Evolutionary conservation across 2,797 vertebrate species (phyloP).

Genomic region (Erethizon dorsatum): DNA sequence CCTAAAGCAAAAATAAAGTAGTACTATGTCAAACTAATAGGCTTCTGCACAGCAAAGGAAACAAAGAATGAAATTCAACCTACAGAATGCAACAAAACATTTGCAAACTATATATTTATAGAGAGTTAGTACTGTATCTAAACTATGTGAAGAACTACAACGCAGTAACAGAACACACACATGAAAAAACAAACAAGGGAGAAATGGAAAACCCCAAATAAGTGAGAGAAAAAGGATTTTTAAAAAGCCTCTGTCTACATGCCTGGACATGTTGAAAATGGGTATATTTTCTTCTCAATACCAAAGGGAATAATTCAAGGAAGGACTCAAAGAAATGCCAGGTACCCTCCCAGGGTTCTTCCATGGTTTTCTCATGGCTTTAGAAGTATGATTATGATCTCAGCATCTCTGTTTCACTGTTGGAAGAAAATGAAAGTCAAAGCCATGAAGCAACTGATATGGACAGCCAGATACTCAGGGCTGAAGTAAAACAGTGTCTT

Average conservation of each 20-base stretch:
- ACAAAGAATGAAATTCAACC: not conserved
- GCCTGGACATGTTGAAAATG: not conserved
- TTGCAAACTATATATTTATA: not conserved
- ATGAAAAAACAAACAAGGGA: not conserved
- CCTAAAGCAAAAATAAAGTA: not conserved
- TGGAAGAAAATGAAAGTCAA: not conserved
- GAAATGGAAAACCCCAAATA: not conserved
- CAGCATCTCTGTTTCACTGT: not conserved
- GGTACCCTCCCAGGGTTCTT: not conserved
- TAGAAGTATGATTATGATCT: not conserved
- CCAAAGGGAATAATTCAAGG: not conserved
- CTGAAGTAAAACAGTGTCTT: no score
- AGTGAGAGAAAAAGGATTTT: not conserved
- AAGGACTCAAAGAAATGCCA: not conserved
- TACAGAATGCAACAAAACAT: not conserved
- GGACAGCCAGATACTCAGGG: not conserved
- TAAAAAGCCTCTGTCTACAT: not conserved
- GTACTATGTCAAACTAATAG: not conserved
- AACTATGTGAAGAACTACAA: not conserved
- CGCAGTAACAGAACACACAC: not conserved
- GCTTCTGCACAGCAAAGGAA: not conserved
- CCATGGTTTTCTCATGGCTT: not conserved
- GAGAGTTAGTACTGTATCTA: not conserved
- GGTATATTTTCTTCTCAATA: not conserved
- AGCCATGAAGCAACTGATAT: not conserved